A percentile compares a stretch with the other conserved stretches of the same genome.
phyloP scores from a whole-genome alignment of 2,888 invertebrate genomes.

The Nineta flava region DNA sequence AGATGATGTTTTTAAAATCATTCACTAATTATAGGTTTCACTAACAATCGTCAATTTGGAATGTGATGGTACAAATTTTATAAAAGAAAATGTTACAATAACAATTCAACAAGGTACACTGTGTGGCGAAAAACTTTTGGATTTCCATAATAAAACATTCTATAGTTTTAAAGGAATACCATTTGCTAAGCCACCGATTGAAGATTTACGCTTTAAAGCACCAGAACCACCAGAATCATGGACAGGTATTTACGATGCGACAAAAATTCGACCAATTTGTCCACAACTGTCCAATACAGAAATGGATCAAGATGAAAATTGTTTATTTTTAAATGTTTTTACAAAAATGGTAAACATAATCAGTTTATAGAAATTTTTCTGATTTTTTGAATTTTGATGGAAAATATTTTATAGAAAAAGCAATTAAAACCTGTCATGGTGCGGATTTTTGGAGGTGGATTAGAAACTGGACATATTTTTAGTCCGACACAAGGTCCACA shows the following conservation, averaged over 20 bases:
- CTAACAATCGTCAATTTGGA: too few species aligned
- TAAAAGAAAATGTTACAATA: not conserved
- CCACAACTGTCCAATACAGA: too few species aligned
- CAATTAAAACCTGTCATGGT: not conserved
- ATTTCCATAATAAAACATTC: not conserved
- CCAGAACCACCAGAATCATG: constrained; percentile 24
- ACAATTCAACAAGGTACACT: not conserved
- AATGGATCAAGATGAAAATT: constrained; percentile 27
- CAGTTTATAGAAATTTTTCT: too few species aligned
- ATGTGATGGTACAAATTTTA: too few species aligned
- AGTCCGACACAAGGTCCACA: not conserved
- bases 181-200: not conserved
- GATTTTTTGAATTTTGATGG: too few species aligned
- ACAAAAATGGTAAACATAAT: constrained; percentile 20
- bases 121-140: not conserved
- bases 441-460: not conserved
- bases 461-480: not conserved
- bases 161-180: constrained; percentile 6
- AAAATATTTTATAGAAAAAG: too few species aligned
- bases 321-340: constrained; percentile 33
- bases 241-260: constrained; percentile 22
- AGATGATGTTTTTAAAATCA: too few species aligned
- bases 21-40: too few species aligned
- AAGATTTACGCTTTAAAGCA: constrained; percentile 11
- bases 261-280: constrained; percentile 23